Evolutionary conservation across 2,113 vertebrate genomes (phyloP).

Genomic region (Struthidea cinerea): DNA sequence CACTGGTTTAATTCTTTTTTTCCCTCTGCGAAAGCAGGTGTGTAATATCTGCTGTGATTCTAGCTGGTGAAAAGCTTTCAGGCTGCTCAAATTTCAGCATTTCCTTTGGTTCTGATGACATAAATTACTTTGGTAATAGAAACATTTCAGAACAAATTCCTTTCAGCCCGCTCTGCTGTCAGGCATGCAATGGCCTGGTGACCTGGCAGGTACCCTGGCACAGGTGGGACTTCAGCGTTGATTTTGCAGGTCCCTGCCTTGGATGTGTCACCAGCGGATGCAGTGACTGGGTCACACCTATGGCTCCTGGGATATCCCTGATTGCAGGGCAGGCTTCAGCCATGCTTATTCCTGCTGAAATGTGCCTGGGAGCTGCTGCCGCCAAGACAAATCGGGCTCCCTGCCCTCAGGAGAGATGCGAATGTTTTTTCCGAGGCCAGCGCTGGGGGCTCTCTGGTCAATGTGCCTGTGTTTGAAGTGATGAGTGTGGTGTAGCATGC

Average conservation of each 20-base stretch:
- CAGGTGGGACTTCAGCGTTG: neutral
- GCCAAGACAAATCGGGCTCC: neutral
- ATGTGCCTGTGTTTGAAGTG: neutral
- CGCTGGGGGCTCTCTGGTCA: neutral
- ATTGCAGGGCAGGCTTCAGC: neutral
- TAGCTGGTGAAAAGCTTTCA: neutral
- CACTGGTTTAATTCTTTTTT: neutral
- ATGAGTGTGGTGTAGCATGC: fast-evolving
- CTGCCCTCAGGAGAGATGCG: neutral
- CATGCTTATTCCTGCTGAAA: neutral
- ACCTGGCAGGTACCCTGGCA: neutral
- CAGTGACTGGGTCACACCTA: neutral
- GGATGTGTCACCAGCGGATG: neutral
- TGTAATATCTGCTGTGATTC: neutral
- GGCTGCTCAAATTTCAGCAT: neutral
- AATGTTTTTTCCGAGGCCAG: neutral
- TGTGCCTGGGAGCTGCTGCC: neutral
- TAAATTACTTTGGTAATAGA: neutral
- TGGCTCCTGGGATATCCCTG: neutral
- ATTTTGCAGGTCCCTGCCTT: neutral
- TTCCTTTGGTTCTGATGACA: neutral
- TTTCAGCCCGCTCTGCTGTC: neutral
- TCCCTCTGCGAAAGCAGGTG: neutral
- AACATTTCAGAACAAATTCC: neutral
- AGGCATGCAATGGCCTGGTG: neutral